phyloP scores from a whole-genome alignment of 2,888 invertebrate species.

The Carpatolechia fugitivella region DNA sequence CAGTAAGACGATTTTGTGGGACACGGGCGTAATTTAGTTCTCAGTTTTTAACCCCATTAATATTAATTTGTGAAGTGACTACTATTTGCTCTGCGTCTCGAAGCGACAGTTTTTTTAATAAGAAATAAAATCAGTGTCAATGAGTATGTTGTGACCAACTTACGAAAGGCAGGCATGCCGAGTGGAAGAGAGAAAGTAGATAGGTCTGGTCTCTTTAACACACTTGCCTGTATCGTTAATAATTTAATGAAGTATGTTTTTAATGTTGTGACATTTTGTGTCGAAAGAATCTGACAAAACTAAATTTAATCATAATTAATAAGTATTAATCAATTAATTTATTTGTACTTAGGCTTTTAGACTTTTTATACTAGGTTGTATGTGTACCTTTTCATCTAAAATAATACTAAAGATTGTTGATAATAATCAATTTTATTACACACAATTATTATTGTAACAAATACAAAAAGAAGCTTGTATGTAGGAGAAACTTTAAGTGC shows the following conservation, averaged over 20 bases:
- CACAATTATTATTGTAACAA: constrained; percentile 1
- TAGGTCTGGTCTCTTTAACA: not conserved
- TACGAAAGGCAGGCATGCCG: not conserved
- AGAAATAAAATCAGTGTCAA: too few relatives aligned
- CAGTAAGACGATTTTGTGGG: too few relatives aligned
- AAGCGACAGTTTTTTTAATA: too few relatives aligned
- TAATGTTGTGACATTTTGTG: not conserved
- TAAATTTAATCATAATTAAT: too few relatives aligned
- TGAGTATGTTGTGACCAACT: too few relatives aligned
- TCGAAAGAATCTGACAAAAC: not conserved
- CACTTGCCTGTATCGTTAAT: not conserved
- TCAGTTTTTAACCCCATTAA: too few relatives aligned
- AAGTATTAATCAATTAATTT: constrained; percentile 1
- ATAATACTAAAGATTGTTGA: too few relatives aligned
- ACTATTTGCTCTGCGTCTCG: too few relatives aligned
- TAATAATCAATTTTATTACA: not conserved
- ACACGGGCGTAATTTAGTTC: too few relatives aligned
- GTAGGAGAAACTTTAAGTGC: not conserved
- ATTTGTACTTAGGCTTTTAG: too few relatives aligned
- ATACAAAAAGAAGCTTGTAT: not conserved
- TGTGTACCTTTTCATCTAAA: too few relatives aligned
- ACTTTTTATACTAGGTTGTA: not conserved
- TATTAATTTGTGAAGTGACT: too few relatives aligned
- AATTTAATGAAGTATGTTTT: not conserved
- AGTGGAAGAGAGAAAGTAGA: not conserved